These are phyloP conservation scores for Scophthalmus maximus DNA, from an alignment of 2,113 vertebrate genomes.

Conservation along the genomic window DNA sequence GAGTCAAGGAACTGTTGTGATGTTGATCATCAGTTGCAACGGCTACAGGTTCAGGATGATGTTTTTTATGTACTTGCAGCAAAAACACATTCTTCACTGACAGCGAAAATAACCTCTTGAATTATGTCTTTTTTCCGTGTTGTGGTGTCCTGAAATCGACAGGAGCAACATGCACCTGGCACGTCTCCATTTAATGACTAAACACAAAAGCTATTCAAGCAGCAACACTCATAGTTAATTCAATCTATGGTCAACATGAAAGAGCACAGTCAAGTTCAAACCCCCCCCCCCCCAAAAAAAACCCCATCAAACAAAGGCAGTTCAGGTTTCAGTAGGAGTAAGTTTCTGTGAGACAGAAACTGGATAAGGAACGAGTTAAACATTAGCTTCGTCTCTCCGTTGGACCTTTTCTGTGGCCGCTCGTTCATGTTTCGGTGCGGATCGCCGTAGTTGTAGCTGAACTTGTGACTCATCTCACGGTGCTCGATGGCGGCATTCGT, in stretches of 20 bases:
- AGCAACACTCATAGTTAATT: background rate
- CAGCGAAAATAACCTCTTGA: slow-evolving; percentile 46
- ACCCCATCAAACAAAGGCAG: slow-evolving; percentile 22
- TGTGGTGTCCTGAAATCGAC: slow-evolving; percentile 35
- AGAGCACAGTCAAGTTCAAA: slow-evolving; percentile 1
- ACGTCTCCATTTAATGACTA: slow-evolving; percentile 34
- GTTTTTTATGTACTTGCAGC: slow-evolving; percentile 33
- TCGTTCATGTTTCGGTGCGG: slow-evolving; percentile 23
- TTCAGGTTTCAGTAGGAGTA: slow-evolving; percentile 47
- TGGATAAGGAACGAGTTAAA: slow-evolving; percentile 30
- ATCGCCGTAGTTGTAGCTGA: background rate
- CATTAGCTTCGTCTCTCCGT: slow-evolving; percentile 31
- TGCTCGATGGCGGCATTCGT: background rate
- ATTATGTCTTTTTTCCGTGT: slow-evolving; percentile 23
- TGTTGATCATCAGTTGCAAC: slow-evolving; percentile 4
- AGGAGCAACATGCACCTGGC: slow-evolving; percentile 49
- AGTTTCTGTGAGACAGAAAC: slow-evolving; percentile 12
- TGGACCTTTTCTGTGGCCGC: background rate
- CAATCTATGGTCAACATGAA: slow-evolving; percentile 11
- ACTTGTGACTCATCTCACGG: background rate
- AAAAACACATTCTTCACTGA: slow-evolving; percentile 65
- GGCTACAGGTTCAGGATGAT: slow-evolving; percentile 29
- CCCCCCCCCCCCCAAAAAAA: background rate
- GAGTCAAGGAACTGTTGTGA: background rate
- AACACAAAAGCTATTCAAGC: slow-evolving; percentile 40